phyloP scores from a whole-genome alignment of 1,140 invertebrate genomes.

The Caligus rogercresseyi region DNA sequence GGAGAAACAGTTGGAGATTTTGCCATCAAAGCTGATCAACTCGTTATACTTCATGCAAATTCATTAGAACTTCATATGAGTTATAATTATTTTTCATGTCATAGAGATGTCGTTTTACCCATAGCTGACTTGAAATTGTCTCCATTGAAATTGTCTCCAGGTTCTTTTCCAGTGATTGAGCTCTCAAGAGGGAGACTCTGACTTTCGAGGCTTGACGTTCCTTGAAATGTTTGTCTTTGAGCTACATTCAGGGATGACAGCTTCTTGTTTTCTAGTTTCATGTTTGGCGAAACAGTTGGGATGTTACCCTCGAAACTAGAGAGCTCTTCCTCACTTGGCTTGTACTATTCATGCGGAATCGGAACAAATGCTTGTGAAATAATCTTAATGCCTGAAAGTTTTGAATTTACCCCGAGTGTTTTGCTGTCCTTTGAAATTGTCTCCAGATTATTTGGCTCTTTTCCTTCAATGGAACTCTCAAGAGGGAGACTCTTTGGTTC shows the following conservation, averaged over 20 bases:
- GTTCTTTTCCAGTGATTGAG: background rate
- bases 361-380: background rate
- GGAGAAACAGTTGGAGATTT: background rate
- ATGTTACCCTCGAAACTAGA: background rate
- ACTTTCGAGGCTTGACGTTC: background rate
- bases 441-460: background rate
- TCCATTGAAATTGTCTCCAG: background rate
- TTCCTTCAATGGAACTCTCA: background rate
- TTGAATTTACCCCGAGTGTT: background rate
- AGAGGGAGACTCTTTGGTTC: background rate
- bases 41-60: too few relatives aligned
- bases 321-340: background rate
- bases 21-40: background rate
- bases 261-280: background rate
- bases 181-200: background rate
- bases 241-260: background rate
- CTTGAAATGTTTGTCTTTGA: background rate
- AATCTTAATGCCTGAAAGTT: background rate
- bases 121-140: background rate
- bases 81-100: too few relatives aligned
- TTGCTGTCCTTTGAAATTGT: background rate
- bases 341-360: background rate
- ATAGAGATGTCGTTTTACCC: background rate
- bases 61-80: too few relatives aligned
- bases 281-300: background rate